Conservation (phyloP, 1,140 invertebrate species). For the Ganaspis sp. region DNA sequence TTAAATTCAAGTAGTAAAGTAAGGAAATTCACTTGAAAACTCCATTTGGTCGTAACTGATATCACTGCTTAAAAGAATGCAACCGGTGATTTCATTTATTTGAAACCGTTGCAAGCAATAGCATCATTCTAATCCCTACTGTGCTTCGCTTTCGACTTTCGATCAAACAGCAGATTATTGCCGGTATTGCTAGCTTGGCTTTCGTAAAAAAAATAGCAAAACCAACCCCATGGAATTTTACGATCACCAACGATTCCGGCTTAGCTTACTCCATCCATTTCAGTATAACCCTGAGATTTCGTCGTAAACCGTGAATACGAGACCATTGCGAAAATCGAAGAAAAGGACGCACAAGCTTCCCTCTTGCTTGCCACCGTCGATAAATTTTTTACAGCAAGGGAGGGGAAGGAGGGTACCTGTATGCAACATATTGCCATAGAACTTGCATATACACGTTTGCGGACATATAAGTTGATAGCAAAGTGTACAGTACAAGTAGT, state of each 20-base stretch:
- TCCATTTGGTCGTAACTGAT: slow-evolving; percentile 2
- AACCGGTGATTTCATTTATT: neutral
- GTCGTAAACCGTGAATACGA: slow-evolving; percentile 46
- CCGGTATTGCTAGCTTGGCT: neutral
- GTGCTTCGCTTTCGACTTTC: slow-evolving; percentile 22
- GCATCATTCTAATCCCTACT: slow-evolving; percentile 13
- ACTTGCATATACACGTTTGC: slow-evolving; percentile 10
- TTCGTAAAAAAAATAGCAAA: slow-evolving; percentile 5
- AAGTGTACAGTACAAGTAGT: slow-evolving; percentile 41
- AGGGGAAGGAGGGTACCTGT: slow-evolving; percentile 19
- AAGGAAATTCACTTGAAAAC: slow-evolving; percentile 9
- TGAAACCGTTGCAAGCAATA: neutral
- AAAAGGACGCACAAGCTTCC: slow-evolving; percentile 34
- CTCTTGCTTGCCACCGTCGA: neutral
- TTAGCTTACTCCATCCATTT: slow-evolving; percentile 14
- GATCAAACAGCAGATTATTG: slow-evolving; percentile 25
- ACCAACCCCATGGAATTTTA: slow-evolving; percentile 40
- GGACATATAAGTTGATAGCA: neutral
- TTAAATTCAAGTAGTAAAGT: slow-evolving; percentile 2
- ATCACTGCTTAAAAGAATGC: neutral
- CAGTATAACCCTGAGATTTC: slow-evolving; percentile 44
- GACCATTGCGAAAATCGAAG: slow-evolving; percentile 46
- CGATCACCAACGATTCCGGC: slow-evolving; percentile 46
- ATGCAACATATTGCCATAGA: slow-evolving; percentile 43
- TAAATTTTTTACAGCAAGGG: neutral